Percentiles rank a stretch among this genome's conserved stretches.
These are phyloP conservation scores for mouse (Mus musculus) DNA, from an alignment of 2,113 vertebrate species.

Conservation along the genomic window DNA sequence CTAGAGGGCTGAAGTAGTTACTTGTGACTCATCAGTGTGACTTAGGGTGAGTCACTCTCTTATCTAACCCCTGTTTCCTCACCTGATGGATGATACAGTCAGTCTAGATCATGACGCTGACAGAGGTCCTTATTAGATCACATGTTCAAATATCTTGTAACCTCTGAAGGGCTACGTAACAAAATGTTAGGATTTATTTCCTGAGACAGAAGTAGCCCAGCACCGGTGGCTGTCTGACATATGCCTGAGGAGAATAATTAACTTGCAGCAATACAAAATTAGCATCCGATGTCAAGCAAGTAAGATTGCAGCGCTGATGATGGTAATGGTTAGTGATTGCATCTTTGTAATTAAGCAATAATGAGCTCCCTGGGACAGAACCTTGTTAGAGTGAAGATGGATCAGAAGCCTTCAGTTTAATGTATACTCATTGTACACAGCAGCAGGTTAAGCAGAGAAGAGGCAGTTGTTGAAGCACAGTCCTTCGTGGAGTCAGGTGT, in stretches of 20 bases:
- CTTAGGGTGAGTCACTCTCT: neutral
- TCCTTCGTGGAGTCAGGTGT: neutral
- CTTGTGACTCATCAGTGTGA: neutral
- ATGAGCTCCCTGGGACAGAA: slow-evolving; percentile 76
- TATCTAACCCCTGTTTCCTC: neutral
- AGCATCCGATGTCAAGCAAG: slow-evolving; percentile 72
- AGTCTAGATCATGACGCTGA: neutral
- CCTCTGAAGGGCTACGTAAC: neutral
- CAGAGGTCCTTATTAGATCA: neutral
- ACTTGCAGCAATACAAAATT: slow-evolving; percentile 72
- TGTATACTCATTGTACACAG: neutral
- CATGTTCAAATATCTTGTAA: neutral
- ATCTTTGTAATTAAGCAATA: slow-evolving; percentile 73
- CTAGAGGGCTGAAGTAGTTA: neutral
- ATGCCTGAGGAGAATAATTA: slow-evolving; percentile 68
- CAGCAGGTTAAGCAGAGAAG: neutral
- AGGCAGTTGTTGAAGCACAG: neutral
- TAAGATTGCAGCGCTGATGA: slow-evolving; percentile 67
- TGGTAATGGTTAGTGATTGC: slow-evolving; percentile 72
- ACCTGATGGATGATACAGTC: slow-evolving; percentile 28
- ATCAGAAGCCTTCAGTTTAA: slow-evolving; percentile 43
- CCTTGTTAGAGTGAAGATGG: slow-evolving; percentile 71
- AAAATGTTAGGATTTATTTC: neutral
- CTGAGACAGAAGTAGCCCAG: neutral
- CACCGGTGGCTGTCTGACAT: slow-evolving; percentile 56